Conservation (phyloP, 2,888 invertebrate species). For the Ptychoptera contaminata region DNA sequence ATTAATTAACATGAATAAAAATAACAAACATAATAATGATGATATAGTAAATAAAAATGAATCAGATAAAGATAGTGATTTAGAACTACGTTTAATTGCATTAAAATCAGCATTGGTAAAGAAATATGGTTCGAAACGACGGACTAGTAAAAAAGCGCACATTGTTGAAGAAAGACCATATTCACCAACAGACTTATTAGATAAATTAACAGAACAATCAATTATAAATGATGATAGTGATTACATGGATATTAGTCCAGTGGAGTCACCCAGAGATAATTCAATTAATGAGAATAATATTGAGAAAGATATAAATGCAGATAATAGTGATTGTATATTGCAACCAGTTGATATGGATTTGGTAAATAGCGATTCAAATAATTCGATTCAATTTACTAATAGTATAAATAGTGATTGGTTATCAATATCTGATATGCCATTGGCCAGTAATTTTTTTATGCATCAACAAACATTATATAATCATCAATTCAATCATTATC, state of each 20-base stretch:
- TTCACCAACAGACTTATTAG: constrained; percentile 27
- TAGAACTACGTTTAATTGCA: constrained; percentile 26
- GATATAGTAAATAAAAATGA: too few species aligned
- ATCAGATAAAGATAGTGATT: constrained; percentile 3
- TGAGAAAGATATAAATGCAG: neutral
- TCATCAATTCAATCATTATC: neutral
- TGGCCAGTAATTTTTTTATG: too few species aligned
- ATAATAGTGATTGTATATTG: neutral
- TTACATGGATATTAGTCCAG: constrained; percentile 26
- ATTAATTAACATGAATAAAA: neutral
- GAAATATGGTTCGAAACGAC: constrained; percentile 23
- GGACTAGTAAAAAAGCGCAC: constrained; percentile 14
- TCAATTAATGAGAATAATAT: neutral
- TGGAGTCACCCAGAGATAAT: constrained; percentile 18
- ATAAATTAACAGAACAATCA: neutral
- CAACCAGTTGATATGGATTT: constrained; percentile 29
- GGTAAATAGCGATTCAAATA: constrained; percentile 23
- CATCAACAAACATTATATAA: neutral
- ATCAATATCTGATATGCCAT: neutral
- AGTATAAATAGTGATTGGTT: neutral
- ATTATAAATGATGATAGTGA: constrained; percentile 1
- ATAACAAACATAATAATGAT: neutral
- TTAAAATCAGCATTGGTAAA: constrained; percentile 27
- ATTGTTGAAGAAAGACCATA: constrained; percentile 20
- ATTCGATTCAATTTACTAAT: neutral